Base-by-base conservation (phyloP, 2,797 vertebrate genomes). In the Chiroxiphia lanceolata region DNA sequence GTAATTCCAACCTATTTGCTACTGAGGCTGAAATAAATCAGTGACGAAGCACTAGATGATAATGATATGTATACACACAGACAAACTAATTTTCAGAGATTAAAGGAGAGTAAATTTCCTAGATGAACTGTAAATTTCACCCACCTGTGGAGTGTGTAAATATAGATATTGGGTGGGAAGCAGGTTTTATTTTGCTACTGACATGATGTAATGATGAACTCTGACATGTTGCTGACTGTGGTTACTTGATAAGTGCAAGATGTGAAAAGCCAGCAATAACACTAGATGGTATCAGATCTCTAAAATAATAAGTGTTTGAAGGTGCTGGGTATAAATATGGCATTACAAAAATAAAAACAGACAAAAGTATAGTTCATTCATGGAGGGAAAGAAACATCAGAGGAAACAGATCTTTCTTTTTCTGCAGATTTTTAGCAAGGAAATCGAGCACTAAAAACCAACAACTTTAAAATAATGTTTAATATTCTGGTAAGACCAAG, bases 231-330 rank as follows among this genome's bases (percentile, higher is more conserved):
- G 89, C 94, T 95, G 64, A 96, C 93, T 97, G 96, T 95, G 78
- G 94, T 97, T 95, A 78, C 93, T 97, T 96, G 97, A 97, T 97
- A 97, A 97, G 95, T 94, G 57, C 92, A 95, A 97, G 84, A 94
- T 94, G 85, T 91, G 89, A 97, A 95, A 92, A 94, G 89, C 95
- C 19, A 94, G 94, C 87, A 96, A 94, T 78, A 95, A 96, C 92
- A 97, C 82, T 91, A 92, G 82, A 84, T 76, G 95, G 59, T 87
- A 87, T 95, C 95, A 96, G 90, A 89, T 95, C 63, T 96, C 87
- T 81, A 80, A 96, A 95, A 96, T 83, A 94, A 89, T 95, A 93
- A 47, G 85, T 82, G 75, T 94, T 94, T 88, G 94, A 93, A 95
- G 45, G 83, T 96, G 94, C 68, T 81, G 87, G 89, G 53, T 89